Evolutionary conservation across 2,113 vertebrate genomes (phyloP).

Genomic region (Onychorhynchus coronatus): DNA sequence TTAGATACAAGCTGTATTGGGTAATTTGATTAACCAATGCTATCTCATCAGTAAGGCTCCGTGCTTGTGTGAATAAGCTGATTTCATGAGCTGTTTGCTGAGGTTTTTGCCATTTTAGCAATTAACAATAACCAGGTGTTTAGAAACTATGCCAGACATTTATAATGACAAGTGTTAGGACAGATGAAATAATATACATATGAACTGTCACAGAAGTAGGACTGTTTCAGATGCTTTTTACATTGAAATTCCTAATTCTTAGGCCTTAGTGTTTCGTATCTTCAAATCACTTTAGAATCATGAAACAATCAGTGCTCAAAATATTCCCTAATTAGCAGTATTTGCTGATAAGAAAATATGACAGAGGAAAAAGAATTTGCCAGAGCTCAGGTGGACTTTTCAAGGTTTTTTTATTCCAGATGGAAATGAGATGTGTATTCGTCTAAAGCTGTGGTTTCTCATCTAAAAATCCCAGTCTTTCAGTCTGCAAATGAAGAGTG

Average conservation of each 20-base stretch:
- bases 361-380: neutral
- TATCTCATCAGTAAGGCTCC: neutral
- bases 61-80: neutral
- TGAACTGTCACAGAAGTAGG: neutral
- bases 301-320: neutral
- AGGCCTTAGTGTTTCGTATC: neutral
- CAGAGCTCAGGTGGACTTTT: neutral
- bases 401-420: neutral
- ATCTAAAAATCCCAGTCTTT: neutral
- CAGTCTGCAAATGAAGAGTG: neutral
- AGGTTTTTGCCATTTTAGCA: neutral
- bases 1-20: neutral
- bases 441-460: neutral
- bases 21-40: neutral
- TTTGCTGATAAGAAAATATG: neutral
- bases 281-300: neutral
- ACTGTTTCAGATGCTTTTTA: neutral
- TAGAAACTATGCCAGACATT: neutral
- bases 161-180: neutral
- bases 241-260: neutral
- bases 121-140: neutral
- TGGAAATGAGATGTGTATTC: neutral
- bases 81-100: neutral
- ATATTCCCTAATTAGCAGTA: neutral
- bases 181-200: neutral